A percentile compares a stretch with the other conserved stretches of the same genome.
These are phyloP conservation scores for Drosophila neotestacea DNA, from an alignment of 2,888 invertebrate species.

Conservation along the genomic window DNA sequence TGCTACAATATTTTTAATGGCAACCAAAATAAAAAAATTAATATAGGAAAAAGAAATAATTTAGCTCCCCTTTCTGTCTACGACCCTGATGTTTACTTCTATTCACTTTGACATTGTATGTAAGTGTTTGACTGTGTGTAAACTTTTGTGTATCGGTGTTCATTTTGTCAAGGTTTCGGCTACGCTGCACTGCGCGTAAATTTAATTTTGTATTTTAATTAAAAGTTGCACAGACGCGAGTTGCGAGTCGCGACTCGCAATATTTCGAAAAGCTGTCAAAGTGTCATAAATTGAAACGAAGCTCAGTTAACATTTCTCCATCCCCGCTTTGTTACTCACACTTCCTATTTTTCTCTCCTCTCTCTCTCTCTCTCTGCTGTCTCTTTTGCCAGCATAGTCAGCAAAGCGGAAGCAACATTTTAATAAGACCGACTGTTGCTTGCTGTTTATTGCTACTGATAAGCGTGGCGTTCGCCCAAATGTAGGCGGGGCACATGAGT, in stretches of 20 bases:
- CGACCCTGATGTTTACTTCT: constrained; percentile 12
- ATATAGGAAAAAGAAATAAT: no score
- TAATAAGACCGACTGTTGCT: constrained; percentile 53
- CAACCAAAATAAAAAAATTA: no score
- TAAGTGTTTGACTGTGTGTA: constrained; percentile 17
- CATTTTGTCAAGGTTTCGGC: constrained; percentile 27
- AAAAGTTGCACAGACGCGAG: constrained; percentile 49
- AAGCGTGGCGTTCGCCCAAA: constrained; percentile 43
- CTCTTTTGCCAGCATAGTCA: constrained; percentile 26
- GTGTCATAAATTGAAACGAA: constrained; percentile 71
- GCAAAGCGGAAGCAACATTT: constrained; percentile 67
- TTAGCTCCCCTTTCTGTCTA: no score
- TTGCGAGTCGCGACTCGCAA: constrained; percentile 21
- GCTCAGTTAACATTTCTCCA: constrained; percentile 16
- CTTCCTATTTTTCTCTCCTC: no score
- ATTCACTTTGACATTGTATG: constrained; percentile 15
- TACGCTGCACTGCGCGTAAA: constrained; percentile 32
- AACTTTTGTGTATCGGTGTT: constrained; percentile 13
- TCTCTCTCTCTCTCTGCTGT: not conserved
- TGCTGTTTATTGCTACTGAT: constrained; percentile 74
- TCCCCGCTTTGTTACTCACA: not conserved
- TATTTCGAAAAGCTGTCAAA: constrained; percentile 74
- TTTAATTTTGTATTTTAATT: constrained; percentile 71
- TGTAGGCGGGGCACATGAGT: constrained; percentile 28
- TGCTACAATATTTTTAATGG: no score